Base-by-base conservation (phyloP, 2,113 vertebrate genomes). In the Microcebus ravelobensis region DNA sequence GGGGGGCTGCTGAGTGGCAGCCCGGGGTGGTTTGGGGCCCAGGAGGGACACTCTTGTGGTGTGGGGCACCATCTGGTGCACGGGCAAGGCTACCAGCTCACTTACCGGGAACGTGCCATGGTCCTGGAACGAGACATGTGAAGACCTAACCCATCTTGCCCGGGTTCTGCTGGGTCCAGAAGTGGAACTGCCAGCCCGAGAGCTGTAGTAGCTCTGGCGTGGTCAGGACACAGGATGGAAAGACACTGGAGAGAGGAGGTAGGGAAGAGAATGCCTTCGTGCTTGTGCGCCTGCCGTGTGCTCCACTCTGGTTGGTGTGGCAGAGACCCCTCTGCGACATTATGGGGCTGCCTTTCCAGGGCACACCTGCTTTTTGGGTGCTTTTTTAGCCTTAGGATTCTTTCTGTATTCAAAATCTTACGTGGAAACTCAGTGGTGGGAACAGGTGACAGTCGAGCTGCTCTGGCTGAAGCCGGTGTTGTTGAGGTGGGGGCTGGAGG, bases 241-340 rank as follows among this genome's bases (percentile, higher is more conserved):
- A 85, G 50, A 23, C 25, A 5, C 59, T 9, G n/a, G 45, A 10
- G 13, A 70, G 59, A 74, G 0, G 13, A 45, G 63, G 42, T 27
- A 14, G n/a, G 34, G 3, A 31, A 27, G 88, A 52, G 29, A 36
- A n/a, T 1, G 8, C 20, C 15, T 67, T 12, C 0, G 1, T 17
- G n/a, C 50, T 25, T 20, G 9, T 12, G 27, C 3, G 29, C 8
- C 36, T 12, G 25, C 63, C 27, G 5, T 7, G 21, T 31, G 23
- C 20, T 18, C 50, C 1, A 0, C 5, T 34, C 20, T 25, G 6
- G 0, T 34, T 34, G 20, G 9, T 6, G 23, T 36, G 11, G 39
- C 52, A 1, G 34, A 82, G n/a, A 6, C 59, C 20, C 20, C 80
- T 83, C 86, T 61, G 42, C 39, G 55, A 36, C 18, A 2, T 15